Evolutionary conservation across 2,888 invertebrate species (phyloP).

Genomic region (Megastigmus dorsalis): DNA sequence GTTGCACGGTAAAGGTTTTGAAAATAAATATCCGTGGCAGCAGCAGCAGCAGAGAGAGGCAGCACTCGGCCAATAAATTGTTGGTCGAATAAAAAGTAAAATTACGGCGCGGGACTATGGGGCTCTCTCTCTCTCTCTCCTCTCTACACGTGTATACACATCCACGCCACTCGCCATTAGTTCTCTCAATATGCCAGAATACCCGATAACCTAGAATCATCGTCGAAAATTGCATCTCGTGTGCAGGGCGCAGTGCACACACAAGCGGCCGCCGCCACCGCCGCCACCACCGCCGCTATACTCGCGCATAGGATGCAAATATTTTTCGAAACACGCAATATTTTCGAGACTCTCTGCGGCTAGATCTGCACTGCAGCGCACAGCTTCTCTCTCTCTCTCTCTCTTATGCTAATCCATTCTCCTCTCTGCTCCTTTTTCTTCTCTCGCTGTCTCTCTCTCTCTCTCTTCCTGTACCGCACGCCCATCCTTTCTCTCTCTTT

Average conservation of each 20-base stretch:
- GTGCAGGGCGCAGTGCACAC: background rate
- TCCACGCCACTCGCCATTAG: background rate
- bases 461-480: no score
- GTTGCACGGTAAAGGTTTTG: no score
- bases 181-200: slow-evolving; percentile 15
- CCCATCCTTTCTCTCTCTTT: background rate
- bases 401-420: slow-evolving; percentile 50
- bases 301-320: no score
- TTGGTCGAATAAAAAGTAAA: no score
- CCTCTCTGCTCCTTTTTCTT: background rate
- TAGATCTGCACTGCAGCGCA: no score
- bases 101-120: no score
- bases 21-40: no score
- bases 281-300: no score
- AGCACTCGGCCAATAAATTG: no score
- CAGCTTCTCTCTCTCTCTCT: background rate
- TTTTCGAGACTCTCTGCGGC: slow-evolving; percentile 41
- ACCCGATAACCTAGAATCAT: slow-evolving; percentile 46
- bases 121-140: no score
- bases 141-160: no score
- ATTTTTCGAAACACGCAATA: slow-evolving; percentile 50
- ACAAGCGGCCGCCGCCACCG: background rate
- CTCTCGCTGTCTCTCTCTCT: background rate
- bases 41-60: no score
- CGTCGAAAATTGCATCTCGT: slow-evolving; percentile 27